Evolutionary conservation across 1,140 invertebrate genomes (phyloP), one percentile per base, ranked within the genome.

Genomic region (Bombus waltoni): DNA sequence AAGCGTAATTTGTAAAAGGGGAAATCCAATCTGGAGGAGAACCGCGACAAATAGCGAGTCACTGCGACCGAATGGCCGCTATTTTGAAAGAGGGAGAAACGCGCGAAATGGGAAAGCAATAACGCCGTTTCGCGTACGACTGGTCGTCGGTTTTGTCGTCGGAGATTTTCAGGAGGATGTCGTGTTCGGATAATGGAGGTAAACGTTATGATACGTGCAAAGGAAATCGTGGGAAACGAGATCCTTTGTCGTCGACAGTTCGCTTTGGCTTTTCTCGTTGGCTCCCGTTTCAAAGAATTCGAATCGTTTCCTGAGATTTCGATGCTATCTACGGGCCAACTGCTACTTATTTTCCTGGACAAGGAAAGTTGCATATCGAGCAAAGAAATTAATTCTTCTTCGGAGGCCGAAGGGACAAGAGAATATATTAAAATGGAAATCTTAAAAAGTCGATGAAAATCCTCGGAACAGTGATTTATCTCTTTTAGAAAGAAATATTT

Each of bases 1-100:
- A 70, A 80, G 78, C 44, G 78, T 53, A 80, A 80, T 80, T 80
- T 80, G 78, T 80, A 80, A 80, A 78, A 80, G 78, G 65, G 65
- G 28, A 44, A 80, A 80, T 80, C 78, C 78, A 80, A 80, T 80
- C 78, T 80, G 65, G 78, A 80, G 35, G 78, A 80, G 65, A 80
- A 80, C 78, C 78, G 78, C 78, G 78, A 80, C 78, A 80, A 80
- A 70, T 70, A 80, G 78, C 78, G 65, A 80, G 78, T 38, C 44
- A 25, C 65, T 47, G 65, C 25, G 78, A 53, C 35, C 78, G 78
- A 80, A 80, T 47, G 42, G 78, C 65, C 65, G 78, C 65, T 80
- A 80, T 80, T 80, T 53, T 40, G 25, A 80, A 70, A 80, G 78
- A 15, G 44, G 35, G 15, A 38, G 65, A 10, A 76, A 78, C 38